Evolutionary conservation across 2,888 invertebrate genomes (phyloP).

Genomic region (Tuta absoluta): DNA sequence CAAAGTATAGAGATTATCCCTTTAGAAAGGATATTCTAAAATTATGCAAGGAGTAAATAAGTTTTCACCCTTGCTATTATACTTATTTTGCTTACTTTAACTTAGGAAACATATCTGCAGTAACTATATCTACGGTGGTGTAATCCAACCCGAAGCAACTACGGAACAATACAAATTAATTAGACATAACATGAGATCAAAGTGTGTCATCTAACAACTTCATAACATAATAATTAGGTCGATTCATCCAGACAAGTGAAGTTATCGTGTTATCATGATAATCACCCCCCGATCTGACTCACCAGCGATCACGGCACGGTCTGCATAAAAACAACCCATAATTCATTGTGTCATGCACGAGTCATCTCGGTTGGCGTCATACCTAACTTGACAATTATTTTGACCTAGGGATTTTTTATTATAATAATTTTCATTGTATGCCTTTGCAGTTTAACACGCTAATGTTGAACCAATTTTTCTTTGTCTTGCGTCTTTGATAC

Average conservation of each 20-base stretch:
- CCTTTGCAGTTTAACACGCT: neutral
- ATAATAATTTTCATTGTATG: neutral
- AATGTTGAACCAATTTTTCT: neutral
- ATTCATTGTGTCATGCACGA: conserved; percentile 19
- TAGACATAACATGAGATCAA: neutral
- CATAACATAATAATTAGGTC: neutral
- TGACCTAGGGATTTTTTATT: conserved; percentile 1
- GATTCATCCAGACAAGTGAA: neutral
- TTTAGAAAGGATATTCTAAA: too few relatives aligned
- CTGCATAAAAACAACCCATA: conserved; percentile 31
- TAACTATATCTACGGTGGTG: too few relatives aligned
- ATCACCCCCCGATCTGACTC: conserved; percentile 36
- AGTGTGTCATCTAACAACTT: conserved; percentile 17
- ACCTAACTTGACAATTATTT: conserved; percentile 18
- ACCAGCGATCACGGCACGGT: conserved; percentile 27
- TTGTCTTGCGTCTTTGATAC: neutral
- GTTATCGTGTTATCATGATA: conserved; percentile 35
- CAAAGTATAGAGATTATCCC: too few relatives aligned
- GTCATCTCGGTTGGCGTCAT: conserved; percentile 13
- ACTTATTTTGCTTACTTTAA: too few relatives aligned
- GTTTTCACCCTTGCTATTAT: too few relatives aligned
- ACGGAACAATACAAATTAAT: too few relatives aligned
- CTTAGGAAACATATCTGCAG: too few relatives aligned
- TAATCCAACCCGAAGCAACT: too few relatives aligned
- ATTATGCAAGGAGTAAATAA: too few relatives aligned